Evolutionary conservation across 1,140 invertebrate genomes (phyloP).

Genomic region (Platyscapa corneri): DNA sequence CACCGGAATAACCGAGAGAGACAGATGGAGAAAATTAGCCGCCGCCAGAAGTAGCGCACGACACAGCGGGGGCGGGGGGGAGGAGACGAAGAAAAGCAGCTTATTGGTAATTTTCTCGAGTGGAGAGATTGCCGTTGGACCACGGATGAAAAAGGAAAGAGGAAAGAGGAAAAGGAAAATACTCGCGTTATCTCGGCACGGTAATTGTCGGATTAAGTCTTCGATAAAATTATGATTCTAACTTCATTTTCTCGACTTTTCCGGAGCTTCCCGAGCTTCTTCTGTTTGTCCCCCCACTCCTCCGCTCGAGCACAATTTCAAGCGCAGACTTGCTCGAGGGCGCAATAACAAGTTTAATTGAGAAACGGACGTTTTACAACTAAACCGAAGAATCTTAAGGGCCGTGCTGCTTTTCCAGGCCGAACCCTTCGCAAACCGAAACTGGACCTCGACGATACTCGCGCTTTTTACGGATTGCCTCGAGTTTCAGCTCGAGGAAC

Average conservation of each 20-base stretch:
- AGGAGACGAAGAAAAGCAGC: constrained; percentile 30
- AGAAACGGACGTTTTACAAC: constrained; percentile 24
- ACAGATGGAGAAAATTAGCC: too few relatives aligned
- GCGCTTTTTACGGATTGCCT: not conserved
- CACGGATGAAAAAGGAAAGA: not conserved
- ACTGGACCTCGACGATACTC: too few relatives aligned
- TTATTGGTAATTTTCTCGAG: constrained; percentile 25
- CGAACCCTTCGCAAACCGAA: too few relatives aligned
- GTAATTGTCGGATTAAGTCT: constrained; percentile 24
- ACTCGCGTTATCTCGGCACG: too few relatives aligned
- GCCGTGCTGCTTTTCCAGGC: not conserved
- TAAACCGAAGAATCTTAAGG: not conserved
- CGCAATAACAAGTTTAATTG: constrained; percentile 26
- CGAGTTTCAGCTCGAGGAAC: not conserved
- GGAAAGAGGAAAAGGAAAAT: too few relatives aligned
- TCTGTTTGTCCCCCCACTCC: not conserved
- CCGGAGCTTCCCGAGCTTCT: not conserved
- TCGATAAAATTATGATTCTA: constrained; percentile 13
- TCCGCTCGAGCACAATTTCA: not conserved
- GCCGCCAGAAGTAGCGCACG: too few relatives aligned
- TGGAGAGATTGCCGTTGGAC: too few relatives aligned
- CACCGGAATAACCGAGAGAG: too few relatives aligned
- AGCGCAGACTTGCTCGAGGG: not conserved
- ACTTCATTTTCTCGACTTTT: not conserved
- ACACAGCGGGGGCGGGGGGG: too few relatives aligned